Conservation (phyloP, 2,113 vertebrate genomes). For the Oenanthe oenanthe region DNA sequence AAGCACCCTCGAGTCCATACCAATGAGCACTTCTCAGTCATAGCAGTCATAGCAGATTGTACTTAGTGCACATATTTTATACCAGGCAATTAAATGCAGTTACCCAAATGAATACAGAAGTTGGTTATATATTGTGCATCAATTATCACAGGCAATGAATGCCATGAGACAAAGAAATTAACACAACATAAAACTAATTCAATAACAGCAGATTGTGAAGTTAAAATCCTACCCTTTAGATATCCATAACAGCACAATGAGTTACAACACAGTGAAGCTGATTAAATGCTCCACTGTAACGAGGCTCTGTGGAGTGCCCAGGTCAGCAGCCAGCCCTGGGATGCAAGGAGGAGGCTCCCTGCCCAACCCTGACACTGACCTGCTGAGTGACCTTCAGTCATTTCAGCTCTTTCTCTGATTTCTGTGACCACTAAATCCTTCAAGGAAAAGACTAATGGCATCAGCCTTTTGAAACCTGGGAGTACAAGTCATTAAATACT, state of each 20-base stretch:
- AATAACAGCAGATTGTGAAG: slow-evolving; percentile 51
- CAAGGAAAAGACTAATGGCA: background rate
- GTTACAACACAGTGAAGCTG: background rate
- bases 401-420: background rate
- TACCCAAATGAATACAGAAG: slow-evolving; percentile 56
- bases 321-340: background rate
- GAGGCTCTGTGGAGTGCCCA: background rate
- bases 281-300: background rate
- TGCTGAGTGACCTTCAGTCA: background rate
- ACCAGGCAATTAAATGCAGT: slow-evolving; percentile 48
- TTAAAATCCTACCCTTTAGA: slow-evolving; percentile 54
- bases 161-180: slow-evolving; percentile 47
- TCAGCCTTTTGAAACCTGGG: background rate
- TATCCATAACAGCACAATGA: slow-evolving; percentile 1
- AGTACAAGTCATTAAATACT: background rate
- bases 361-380: background rate
- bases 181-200: slow-evolving; percentile 61
- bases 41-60: slow-evolving; percentile 50
- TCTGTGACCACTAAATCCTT: background rate
- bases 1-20: slow-evolving; percentile 1
- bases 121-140: slow-evolving; percentile 23
- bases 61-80: slow-evolving; percentile 38
- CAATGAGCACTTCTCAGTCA: slow-evolving; percentile 39
- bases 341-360: background rate
- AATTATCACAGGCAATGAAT: slow-evolving; percentile 50